Evolutionary conservation across 2,888 invertebrate species (phyloP), one percentile per base, ranked within the genome.

Genomic region (Drosophila nr. perissopoda): DNA sequence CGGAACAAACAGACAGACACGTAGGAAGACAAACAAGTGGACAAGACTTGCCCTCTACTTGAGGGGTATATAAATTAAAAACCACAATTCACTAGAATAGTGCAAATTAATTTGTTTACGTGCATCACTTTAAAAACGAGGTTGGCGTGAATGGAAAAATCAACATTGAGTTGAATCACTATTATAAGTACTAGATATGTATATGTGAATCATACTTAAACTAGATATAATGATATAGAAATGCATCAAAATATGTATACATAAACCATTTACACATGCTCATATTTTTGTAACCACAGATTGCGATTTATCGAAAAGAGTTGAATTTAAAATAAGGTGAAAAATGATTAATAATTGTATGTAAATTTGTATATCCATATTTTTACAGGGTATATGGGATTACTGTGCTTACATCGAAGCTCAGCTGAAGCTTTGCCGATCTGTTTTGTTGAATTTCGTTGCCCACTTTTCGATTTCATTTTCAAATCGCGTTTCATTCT

Each of bases 401-500:
- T 49, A 27, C 27, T 34, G 38, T 42, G 42, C 18, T 66, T 40
- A 40, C 25, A 67, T 60, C 63, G 38, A 51, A 61, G 42, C 42
- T 60, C 45, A 56, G 36, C 36, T 42, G 13, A 54, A 36, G 48
- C 27, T 48, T 60, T 27, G 52, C 25, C 40, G 42, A 42, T 61
- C 42, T 56, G 60, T 65, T 63, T 67, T 64, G 57, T 63, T 66
- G 60, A 54, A 61, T 53, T 64, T 42, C 54, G 52, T 68, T 48
- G 62, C 57, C 42, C 62, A 52, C 65, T 68, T 74, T 76, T 63
- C 62, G 67, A 68, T 74, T 76, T 77, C 38, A 61, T 45, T 76
- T 84, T 56, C 66, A 80, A 79, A 76, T 68, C 69, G 76, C 66
- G 75, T 70, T 83, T 69, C 62, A 73, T 83, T 81, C 81, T 81